These are phyloP conservation scores for Bombus breviceps DNA, from an alignment of 1,140 invertebrate species.

Conservation along the genomic window DNA sequence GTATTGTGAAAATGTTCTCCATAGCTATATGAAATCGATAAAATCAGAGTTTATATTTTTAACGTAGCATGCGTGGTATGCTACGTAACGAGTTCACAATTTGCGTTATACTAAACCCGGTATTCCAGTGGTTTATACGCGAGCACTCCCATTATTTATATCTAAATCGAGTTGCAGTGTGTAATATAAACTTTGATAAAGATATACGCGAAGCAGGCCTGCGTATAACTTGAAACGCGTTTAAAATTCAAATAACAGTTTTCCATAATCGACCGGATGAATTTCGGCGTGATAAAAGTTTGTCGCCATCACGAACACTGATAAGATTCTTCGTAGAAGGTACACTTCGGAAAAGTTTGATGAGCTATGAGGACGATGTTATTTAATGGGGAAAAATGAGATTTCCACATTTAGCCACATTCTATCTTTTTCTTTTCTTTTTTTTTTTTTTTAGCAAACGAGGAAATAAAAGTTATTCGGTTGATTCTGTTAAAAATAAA, in stretches of 20 bases:
- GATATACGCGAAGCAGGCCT: not conserved
- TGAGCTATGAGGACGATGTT: too few species aligned
- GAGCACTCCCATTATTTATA: not conserved
- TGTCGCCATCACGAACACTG: not conserved
- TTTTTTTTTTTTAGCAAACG: too few species aligned
- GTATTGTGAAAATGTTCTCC: not conserved
- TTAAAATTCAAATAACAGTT: constrained; percentile 48
- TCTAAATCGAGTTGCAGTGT: constrained; percentile 6
- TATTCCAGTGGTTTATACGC: too few species aligned
- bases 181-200: constrained; percentile 27
- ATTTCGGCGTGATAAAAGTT: constrained; percentile 35
- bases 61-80: not conserved
- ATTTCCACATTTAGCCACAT: not conserved
- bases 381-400: not conserved
- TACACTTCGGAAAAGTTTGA: constrained; percentile 2
- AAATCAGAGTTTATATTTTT: constrained; percentile 12
- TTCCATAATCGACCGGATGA: constrained; percentile 28
- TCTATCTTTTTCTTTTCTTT: not conserved
- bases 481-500: not conserved
- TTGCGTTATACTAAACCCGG: not conserved
- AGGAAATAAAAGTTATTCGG: not conserved
- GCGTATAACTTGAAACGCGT: not conserved
- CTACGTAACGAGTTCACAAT: not conserved
- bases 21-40: not conserved
- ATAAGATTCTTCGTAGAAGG: constrained; percentile 1